These are phyloP conservation scores for Metopolophium dirhodum DNA, from an alignment of 1,140 invertebrate genomes.

Conservation along the genomic window DNA sequence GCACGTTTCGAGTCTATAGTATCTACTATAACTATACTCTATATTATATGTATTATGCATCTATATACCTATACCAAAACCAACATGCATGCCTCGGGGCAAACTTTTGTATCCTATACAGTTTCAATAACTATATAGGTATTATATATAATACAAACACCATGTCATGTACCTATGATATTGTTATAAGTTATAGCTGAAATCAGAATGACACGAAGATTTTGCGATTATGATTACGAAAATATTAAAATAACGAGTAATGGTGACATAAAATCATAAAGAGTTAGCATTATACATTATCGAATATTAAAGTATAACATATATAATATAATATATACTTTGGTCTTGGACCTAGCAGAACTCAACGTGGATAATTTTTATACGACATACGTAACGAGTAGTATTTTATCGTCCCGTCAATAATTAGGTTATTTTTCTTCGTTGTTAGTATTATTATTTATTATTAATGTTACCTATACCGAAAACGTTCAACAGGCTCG, in stretches of 20 bases:
- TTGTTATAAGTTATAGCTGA: not conserved
- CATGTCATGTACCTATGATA: not conserved
- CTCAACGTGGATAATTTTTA: not conserved
- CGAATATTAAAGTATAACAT: not conserved
- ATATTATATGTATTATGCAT: not conserved
- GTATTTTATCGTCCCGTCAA: not conserved
- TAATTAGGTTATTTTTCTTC: not conserved
- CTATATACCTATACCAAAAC: not conserved
- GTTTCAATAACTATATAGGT: not conserved
- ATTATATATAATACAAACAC: not conserved
- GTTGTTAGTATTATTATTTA: not conserved
- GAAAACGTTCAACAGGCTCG: conserved; percentile 39
- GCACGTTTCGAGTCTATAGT: not conserved
- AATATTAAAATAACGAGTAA: not conserved
- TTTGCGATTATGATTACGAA: not conserved
- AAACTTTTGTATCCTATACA: not conserved
- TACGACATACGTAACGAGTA: not conserved
- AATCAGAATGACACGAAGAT: not conserved
- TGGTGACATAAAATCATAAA: not conserved
- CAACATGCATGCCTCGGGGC: not conserved
- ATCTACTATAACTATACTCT: not conserved
- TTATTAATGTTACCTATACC: not conserved
- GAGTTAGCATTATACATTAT: not conserved
- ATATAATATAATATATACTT: not conserved
- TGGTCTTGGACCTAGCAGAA: not conserved